These are phyloP conservation scores for Plagodis pulveraria DNA, from an alignment of 2,888 invertebrate species.

Conservation along the genomic window DNA sequence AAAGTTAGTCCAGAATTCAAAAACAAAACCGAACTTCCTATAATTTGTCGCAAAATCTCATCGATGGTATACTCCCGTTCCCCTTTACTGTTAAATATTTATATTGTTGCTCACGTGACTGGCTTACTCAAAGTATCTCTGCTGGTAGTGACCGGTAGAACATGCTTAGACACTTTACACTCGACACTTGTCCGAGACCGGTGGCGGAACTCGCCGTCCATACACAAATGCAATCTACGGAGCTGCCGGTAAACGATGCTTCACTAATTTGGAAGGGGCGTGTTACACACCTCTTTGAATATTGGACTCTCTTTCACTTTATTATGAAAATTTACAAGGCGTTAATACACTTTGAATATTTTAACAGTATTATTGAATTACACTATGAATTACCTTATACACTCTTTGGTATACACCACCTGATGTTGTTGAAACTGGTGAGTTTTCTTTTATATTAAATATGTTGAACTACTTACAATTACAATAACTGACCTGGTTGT, in stretches of 20 bases:
- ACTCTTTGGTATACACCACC: too few relatives aligned
- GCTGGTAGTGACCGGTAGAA: conserved; percentile 6
- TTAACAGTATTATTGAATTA: not conserved
- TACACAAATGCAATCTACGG: conserved; percentile 41
- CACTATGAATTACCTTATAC: not conserved
- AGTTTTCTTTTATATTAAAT: not conserved
- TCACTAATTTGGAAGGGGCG: not conserved
- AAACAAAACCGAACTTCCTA: not conserved
- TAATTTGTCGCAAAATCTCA: conserved; percentile 14
- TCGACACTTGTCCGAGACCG: conserved; percentile 13
- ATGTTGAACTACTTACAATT: too few relatives aligned
- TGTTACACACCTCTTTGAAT: too few relatives aligned
- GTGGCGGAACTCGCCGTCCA: conserved; percentile 32
- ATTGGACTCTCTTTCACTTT: too few relatives aligned
- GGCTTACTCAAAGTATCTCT: conserved; percentile 19
- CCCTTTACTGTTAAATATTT: conserved; percentile 28
- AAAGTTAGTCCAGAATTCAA: not conserved
- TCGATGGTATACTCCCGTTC: conserved; percentile 15
- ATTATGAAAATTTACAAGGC: too few relatives aligned
- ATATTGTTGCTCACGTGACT: conserved; percentile 22
- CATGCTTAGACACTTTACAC: conserved; percentile 15
- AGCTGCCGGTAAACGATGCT: conserved; percentile 21
- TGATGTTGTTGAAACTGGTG: not conserved
- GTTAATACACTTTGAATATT: not conserved
- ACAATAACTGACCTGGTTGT: too few relatives aligned